A percentile compares a stretch with the other conserved stretches of the same genome.
phyloP scores from a whole-genome alignment of 2,797 vertebrate genomes.

The Sebastes ruberrimus region DNA sequence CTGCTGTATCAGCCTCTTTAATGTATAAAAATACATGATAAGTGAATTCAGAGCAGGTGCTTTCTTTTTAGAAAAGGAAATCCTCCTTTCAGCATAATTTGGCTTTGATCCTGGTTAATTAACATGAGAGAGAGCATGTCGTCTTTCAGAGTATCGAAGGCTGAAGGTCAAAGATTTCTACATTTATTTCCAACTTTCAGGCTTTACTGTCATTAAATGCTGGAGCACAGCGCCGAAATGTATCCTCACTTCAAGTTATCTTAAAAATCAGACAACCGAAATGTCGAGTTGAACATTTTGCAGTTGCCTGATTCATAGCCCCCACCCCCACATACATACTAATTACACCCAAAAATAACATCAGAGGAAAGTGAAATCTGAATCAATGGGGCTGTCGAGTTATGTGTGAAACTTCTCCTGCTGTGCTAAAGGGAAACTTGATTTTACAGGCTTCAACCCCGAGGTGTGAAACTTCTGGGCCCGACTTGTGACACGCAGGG shows the following conservation, averaged over 20 bases:
- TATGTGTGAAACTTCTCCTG: slow-evolving; percentile 10
- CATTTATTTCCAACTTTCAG: neutral
- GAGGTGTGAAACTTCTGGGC: neutral
- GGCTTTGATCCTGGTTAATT: slow-evolving; percentile 15
- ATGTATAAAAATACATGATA: neutral
- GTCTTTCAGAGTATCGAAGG: neutral
- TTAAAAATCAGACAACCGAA: slow-evolving; percentile 23
- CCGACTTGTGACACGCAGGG: neutral
- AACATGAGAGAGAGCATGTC: neutral
- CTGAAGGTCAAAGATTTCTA: neutral
- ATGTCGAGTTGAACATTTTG: slow-evolving; percentile 11
- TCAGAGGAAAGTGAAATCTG: slow-evolving; percentile 26
- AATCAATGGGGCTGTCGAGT: slow-evolving; percentile 22
- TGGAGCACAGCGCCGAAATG: neutral
- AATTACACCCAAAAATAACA: slow-evolving; percentile 61
- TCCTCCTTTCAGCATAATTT: neutral
- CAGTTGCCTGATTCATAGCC: slow-evolving; percentile 35
- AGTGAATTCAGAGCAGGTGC: neutral
- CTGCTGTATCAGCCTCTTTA: neutral
- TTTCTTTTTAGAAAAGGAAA: neutral
- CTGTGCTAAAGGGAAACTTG: slow-evolving; percentile 25
- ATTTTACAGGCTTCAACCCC: neutral
- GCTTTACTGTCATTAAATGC: neutral
- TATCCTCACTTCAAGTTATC: neutral
- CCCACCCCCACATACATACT: slow-evolving; percentile 37